These are phyloP conservation scores for Tyto alba DNA, from an alignment of 2,113 vertebrate genomes.

Conservation along the genomic window DNA sequence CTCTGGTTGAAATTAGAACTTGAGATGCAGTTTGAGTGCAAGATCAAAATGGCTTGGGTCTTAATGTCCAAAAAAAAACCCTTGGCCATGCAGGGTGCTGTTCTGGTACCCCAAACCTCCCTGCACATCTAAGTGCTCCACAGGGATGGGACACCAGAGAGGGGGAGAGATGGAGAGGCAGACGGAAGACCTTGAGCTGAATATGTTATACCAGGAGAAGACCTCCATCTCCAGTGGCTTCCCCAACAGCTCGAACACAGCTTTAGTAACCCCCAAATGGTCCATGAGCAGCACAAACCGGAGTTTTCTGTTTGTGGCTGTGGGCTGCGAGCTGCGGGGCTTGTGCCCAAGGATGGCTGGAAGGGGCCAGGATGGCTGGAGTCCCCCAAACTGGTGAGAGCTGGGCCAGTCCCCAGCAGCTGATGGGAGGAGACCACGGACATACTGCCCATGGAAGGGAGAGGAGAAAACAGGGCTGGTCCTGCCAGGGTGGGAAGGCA, in stretches of 20 bases:
- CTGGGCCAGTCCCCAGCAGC: neutral
- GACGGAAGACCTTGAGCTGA: neutral
- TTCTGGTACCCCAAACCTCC: neutral
- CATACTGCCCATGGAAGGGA: accelerated
- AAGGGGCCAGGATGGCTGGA: neutral
- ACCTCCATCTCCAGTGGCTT: neutral
- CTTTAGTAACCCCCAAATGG: neutral
- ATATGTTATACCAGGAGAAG: accelerated
- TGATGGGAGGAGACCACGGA: neutral
- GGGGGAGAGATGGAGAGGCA: neutral
- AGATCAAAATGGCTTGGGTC: neutral
- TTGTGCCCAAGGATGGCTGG: neutral
- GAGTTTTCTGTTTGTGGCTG: neutral
- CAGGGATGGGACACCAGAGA: neutral
- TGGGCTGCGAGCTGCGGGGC: accelerated
- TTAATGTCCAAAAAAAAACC: neutral
- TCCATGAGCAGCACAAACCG: neutral
- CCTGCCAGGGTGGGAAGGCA: accelerated
- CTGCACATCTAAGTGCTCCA: neutral
- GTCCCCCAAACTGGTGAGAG: accelerated
- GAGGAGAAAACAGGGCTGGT: neutral
- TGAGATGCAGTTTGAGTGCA: neutral
- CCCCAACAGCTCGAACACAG: neutral
- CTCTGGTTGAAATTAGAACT: neutral
- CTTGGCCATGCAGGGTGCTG: accelerated